Base-by-base conservation (phyloP, 2,888 invertebrate species). In the Cantharis rufa region DNA sequence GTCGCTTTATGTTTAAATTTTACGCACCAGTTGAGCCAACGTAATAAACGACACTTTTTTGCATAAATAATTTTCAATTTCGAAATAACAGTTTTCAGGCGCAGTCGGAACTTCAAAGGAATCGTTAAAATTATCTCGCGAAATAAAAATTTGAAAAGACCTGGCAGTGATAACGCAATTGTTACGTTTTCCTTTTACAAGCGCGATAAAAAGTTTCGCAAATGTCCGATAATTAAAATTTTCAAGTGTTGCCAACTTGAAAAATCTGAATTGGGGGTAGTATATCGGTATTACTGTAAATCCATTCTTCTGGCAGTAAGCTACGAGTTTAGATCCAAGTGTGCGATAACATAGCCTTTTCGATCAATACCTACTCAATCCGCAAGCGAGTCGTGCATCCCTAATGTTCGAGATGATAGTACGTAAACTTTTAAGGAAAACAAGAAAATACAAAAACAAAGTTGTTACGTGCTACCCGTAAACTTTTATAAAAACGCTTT, bases 291-390 rank as follows among this genome's bases (percentile, higher is more conserved):
- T 77, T 76, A 76, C 79, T 81, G 81, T 79, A 82, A 82, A 82
- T 82, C 81, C 81, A 82, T 82, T 82, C 80, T 79, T 76, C 72
- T 77, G 79, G 80, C 82, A 81, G 81, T 82, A 82, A 82, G 81
- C 82, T 78, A 76, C 80, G 78, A 81, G 81, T 82, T 82, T 82
- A 82, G 81, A 82, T 82, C 80, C 78, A 80, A 82, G 81, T 82
- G 78, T 78, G 81, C 79, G 82, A 82, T 82, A 82, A 82, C 80
- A 79, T 78, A 77, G 78, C 78, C 78, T 78, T 77, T 77, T 76
- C 81, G 81, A 82, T 82, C 82, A 81, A 82, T 82, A 82, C 80
- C 77, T 80, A 81, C 81, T 81, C 80, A 80, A 81, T 80, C 79
- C 78, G 79, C 81, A 76, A 70, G 74, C 79, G 79, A 79, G 76